Percentiles rank a stretch among this genome's conserved stretches.
Evolutionary conservation across 2,888 invertebrate genomes (phyloP).

Genomic region (Chalcosyrphus nemorum): DNA sequence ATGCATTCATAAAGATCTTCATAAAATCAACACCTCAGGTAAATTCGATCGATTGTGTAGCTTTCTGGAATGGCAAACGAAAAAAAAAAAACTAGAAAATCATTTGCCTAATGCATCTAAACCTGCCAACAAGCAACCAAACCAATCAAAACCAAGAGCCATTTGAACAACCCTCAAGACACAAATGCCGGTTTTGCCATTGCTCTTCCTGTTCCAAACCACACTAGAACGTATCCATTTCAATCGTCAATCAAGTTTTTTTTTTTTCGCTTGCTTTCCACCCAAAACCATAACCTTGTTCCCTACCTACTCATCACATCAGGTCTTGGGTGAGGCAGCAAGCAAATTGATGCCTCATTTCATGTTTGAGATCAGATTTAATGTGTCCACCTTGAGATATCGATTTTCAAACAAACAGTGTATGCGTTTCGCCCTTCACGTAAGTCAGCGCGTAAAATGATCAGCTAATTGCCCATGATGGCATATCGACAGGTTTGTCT

Average conservation of each 20-base stretch:
- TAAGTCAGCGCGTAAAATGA: constrained; percentile 31
- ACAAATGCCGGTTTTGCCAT: not conserved
- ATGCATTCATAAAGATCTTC: no score
- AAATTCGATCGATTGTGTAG: no score
- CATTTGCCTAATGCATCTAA: no score
- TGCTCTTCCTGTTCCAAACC: constrained; percentile 7
- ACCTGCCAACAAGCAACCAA: no score
- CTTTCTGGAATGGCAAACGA: no score
- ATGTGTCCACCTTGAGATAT: constrained; percentile 50
- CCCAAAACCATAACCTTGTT: constrained; percentile 14
- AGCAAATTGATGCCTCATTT: constrained; percentile 16
- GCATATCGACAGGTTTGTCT: constrained; percentile 36
- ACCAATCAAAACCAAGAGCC: no score
- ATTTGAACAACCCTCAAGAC: not conserved
- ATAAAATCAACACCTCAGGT: no score
- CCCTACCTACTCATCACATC: constrained; percentile 2
- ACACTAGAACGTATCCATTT: constrained; percentile 9
- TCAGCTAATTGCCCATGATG: constrained; percentile 46
- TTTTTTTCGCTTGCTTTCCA: no score
- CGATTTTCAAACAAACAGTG: constrained; percentile 28
- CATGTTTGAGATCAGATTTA: constrained; percentile 25
- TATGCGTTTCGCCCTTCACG: constrained; percentile 27
- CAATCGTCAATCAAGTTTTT: constrained; percentile 8
- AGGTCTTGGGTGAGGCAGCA: not conserved
- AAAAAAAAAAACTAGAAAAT: no score